phyloP scores from a whole-genome alignment of 2,113 vertebrate species.

The Muscicapa adusta region DNA sequence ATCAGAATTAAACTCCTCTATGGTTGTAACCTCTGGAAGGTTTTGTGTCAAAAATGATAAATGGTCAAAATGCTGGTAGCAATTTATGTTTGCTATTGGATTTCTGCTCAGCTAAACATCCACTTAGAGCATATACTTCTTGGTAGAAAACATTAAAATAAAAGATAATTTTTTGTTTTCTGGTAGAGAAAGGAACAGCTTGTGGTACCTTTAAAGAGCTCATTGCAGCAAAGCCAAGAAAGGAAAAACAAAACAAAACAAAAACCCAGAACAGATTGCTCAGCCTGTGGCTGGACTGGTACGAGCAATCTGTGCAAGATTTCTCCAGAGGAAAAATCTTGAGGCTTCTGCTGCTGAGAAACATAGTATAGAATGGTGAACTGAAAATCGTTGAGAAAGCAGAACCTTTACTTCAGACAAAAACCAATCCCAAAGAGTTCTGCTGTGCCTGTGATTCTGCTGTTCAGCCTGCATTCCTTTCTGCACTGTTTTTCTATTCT shows the following conservation, averaged over 20 bases:
- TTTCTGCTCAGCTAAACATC: not conserved
- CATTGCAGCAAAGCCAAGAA: not conserved
- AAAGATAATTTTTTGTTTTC: not conserved
- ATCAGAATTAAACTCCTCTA: not conserved
- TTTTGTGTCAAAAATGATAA: constrained; percentile 28
- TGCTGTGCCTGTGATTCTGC: not conserved
- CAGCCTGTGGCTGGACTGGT: constrained; percentile 53
- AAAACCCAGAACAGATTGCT: constrained; percentile 37
- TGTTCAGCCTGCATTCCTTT: not conserved
- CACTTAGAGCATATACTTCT: not conserved
- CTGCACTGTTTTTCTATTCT: not conserved
- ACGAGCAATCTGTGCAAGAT: constrained; percentile 46
- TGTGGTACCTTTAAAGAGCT: constrained; percentile 22
- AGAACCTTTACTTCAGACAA: not conserved
- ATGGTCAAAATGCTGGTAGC: not conserved
- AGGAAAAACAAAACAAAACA: not conserved
- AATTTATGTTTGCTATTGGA: not conserved
- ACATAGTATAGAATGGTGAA: not conserved
- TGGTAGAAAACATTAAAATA: not conserved
- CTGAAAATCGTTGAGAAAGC: not conserved
- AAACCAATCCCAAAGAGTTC: not conserved
- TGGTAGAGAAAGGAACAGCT: not conserved
- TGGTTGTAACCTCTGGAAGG: not conserved
- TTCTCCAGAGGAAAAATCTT: constrained; percentile 44
- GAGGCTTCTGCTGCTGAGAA: not conserved